A percentile compares a stretch with the other conserved stretches of the same genome.
Evolutionary conservation across 1,140 invertebrate genomes (phyloP).

Genomic region (Stratiolaelaps scimitus): DNA sequence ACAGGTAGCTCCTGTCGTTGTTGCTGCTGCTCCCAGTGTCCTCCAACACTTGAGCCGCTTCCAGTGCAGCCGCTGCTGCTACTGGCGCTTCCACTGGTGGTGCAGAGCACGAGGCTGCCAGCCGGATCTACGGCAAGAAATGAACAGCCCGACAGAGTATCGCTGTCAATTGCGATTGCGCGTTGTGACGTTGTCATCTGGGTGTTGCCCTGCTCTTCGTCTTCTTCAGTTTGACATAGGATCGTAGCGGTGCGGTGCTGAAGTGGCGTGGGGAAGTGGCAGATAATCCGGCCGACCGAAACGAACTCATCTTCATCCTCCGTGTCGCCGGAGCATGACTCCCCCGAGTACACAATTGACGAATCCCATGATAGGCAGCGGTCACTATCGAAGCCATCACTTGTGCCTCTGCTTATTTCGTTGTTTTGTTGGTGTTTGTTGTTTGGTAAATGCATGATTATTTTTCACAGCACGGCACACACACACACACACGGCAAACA

Average conservation of each 20-base stretch:
- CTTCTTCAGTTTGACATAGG: too few relatives aligned
- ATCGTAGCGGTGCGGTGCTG: background rate
- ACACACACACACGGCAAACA: too few relatives aligned
- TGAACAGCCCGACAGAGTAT: too few relatives aligned
- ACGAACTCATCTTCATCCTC: constrained; percentile 9
- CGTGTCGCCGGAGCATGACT: background rate
- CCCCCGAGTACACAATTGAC: background rate
- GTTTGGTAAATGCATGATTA: too few relatives aligned
- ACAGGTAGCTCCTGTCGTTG: too few relatives aligned
- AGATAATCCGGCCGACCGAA: constrained; percentile 17
- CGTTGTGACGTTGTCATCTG: too few relatives aligned
- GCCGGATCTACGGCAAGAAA: constrained; percentile 26
- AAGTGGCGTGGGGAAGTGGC: background rate
- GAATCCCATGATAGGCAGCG: too few relatives aligned
- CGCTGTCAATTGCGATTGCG: too few relatives aligned
- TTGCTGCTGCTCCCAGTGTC: too few relatives aligned
- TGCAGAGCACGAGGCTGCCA: constrained; percentile 19
- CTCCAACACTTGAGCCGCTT: background rate
- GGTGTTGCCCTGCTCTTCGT: too few relatives aligned
- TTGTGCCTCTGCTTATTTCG: constrained; percentile 18
- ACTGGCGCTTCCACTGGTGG: background rate
- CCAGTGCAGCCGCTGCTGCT: constrained; percentile 23
- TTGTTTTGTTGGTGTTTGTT: too few relatives aligned
- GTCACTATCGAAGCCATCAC: constrained; percentile 24
- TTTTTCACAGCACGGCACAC: too few relatives aligned